Evolutionary conservation across 2,113 vertebrate species (phyloP), one percentile per base, ranked within the genome.

Genomic region (Anoplopoma fimbria): DNA sequence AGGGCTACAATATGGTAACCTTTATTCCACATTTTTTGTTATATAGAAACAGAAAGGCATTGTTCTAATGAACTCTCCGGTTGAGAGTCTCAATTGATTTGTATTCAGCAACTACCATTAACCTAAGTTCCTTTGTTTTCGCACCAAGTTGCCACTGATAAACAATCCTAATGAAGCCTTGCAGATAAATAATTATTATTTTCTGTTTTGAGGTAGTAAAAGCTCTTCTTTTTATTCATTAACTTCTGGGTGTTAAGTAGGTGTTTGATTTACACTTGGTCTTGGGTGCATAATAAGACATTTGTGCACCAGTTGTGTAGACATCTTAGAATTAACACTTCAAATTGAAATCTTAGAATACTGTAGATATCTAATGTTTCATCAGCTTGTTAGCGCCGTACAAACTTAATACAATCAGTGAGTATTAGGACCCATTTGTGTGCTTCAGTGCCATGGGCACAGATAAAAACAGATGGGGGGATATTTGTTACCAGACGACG

Each of bases 391-490:
- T 63, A 69, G 55, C n/a, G 1, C 51, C 23, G n/a, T 64, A 49
- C 23, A 23, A 12, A 21, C n/a, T 53, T 23, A 62, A 60, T 62
- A 38, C 7, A 79, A 88, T 78, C 60, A 77, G n/a, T 42, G 23
- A 14, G 14, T 67, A 83, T 88, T 45, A 77, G 81, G 73, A 64
- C 47, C 62, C 47, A 33, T 40, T 45, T 2, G 8, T 82, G 87
- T 69, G 68, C 62, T 38, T 68, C 45, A 25, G 57, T 90, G 83
- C 80, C 83, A 89, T 33, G 71, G 82, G 58, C 71, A 47, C 65
- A 80, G 89, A 93, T 89, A 91, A 90, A 91, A 92, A 82, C 90
- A 94, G 89, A 92, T 91, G 88, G 90, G 75, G 19, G 63, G 86
- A 89, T 91, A 85, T 93, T 89, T 87, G 82, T 90, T 91, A 88